These are phyloP conservation scores for Cygnus atratus DNA, from an alignment of 2,113 vertebrate species.

Conservation along the genomic window DNA sequence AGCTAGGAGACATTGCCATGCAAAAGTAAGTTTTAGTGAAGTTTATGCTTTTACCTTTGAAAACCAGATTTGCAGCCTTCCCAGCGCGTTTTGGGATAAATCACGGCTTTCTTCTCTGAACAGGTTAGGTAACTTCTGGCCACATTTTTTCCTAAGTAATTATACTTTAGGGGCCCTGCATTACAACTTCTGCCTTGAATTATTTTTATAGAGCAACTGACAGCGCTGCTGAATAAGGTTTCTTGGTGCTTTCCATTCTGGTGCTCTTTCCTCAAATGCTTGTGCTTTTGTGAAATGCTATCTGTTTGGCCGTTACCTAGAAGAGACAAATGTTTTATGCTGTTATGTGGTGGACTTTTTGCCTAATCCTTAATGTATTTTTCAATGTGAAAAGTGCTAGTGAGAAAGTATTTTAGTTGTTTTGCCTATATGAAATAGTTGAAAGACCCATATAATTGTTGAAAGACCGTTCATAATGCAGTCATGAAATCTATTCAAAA, in stretches of 20 bases:
- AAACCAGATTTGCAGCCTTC: conserved; percentile 43
- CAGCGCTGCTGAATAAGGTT: not conserved
- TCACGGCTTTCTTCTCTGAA: conserved; percentile 34
- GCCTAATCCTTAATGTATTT: not conserved
- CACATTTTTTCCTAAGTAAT: conserved; percentile 22
- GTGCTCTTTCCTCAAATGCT: not conserved
- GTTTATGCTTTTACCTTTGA: not conserved
- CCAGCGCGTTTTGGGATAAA: conserved; percentile 6
- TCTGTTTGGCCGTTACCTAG: not conserved
- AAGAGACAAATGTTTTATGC: not conserved
- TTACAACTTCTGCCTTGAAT: not conserved
- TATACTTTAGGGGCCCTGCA: conserved; percentile 10
- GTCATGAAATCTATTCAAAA: conserved; percentile 1
- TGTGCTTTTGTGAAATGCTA: not conserved
- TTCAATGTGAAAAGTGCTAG: not conserved
- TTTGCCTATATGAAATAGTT: not conserved
- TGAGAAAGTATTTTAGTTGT: not conserved
- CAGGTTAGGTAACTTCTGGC: conserved; percentile 50
- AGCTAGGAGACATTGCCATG: not conserved
- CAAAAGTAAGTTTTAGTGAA: not conserved
- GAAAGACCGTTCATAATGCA: not conserved
- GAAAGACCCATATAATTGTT: not conserved
- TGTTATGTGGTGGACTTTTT: not conserved
- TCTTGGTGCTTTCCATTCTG: not conserved
- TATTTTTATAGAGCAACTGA: not conserved